A percentile compares a stretch with the other conserved stretches of the same genome.
phyloP scores from a whole-genome alignment of 2,888 invertebrate genomes.

The Hesperia comma region DNA sequence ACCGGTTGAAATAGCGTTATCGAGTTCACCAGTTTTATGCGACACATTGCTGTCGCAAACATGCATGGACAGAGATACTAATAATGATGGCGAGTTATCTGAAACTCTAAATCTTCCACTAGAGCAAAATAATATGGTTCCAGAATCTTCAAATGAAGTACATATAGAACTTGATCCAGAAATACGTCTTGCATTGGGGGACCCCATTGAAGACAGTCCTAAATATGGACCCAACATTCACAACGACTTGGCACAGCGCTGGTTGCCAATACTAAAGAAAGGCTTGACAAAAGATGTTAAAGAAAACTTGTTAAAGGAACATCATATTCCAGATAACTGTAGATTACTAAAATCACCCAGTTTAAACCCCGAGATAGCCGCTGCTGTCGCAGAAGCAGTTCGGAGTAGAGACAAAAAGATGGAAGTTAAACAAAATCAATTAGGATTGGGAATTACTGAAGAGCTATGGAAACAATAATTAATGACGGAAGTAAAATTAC shows the following conservation, averaged over 20 bases:
- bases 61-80: no score
- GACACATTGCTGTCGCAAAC: no score
- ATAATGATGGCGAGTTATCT: no score
- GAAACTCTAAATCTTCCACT: no score
- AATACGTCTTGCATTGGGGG: no score
- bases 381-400: constrained; percentile 29
- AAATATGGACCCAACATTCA: not conserved
- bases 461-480: constrained; percentile 26
- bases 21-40: no score
- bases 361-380: constrained; percentile 40
- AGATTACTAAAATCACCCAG: constrained; percentile 32
- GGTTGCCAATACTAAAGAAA: constrained; percentile 6
- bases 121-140: no score
- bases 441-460: constrained; percentile 40
- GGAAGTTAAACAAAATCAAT: constrained; percentile 36
- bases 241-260: not conserved
- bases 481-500: constrained; percentile 24
- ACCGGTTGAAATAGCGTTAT: no score
- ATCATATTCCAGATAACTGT: constrained; percentile 5
- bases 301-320: constrained; percentile 5
- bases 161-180: no score
- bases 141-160: no score
- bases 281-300: constrained; percentile 8
- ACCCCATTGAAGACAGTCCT: no score
- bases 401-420: constrained; percentile 33